Base-by-base conservation (phyloP, 64 coral and sea anemone genomes). In the Catalaphyllia jardinei region DNA sequence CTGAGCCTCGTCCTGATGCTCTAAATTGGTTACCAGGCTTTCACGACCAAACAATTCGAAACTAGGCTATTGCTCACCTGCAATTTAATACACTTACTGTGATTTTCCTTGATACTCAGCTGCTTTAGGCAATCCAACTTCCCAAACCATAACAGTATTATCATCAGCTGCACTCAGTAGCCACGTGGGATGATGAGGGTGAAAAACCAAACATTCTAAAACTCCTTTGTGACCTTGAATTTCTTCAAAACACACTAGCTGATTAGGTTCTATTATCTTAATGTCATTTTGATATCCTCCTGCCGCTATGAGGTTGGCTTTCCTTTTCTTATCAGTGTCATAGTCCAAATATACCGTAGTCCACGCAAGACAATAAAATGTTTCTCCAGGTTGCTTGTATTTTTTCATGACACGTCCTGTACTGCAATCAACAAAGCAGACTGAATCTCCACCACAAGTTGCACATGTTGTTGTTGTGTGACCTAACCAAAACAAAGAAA, bases 351-450 rank as follows among this genome's bases (percentile, higher is more conserved):
- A 93, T 2, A 99, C 91, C 57, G 94, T 93, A 46, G 93, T 99
- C 97, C 97, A 99, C 18, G 97, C 94, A 74, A 99, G 67, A 78
- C 97, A 99, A 64, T 99, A 99, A 87, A 99, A 99, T 75, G 90
- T 95, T 73, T 99, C 97, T 60, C 97, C 94, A 33, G 97, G 97
- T 69, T 99, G 97, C 24, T 95, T 99, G 88, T 99, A 99, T 86
- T 99, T 99, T 35, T 99, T 99, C 86, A 93, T 87, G 27, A 99
- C 97, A 76, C 89, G 87, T 51, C 97, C 97, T 13, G 97, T 90
- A 50, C 88, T 95, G 73, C 97, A 99, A 59, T 99, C 97, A 22
- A 99, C 95, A 79, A 99, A 99, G 62, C 97, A 99, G 42, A 99
- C 97, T 46, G 97, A 95, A 72, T 99, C 97, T 20, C 97, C 97